These are phyloP conservation scores for Synchiropus splendidus DNA, from an alignment of 2,113 vertebrate species.

Conservation along the genomic window DNA sequence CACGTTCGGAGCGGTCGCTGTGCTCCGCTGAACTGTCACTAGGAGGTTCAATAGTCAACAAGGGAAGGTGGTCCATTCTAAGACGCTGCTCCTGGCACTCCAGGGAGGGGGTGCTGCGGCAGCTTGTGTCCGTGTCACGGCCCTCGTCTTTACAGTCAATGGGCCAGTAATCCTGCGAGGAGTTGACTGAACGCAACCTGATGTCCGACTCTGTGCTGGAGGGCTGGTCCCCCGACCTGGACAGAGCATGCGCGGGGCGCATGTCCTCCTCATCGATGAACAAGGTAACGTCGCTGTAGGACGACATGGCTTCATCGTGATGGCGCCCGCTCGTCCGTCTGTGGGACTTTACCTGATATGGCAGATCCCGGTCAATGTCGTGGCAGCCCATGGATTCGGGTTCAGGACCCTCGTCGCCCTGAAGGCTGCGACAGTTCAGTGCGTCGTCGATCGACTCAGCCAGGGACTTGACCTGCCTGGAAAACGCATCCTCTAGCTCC, in stretches of 20 bases:
- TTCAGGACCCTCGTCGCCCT: constrained; percentile 74
- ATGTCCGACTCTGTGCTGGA: constrained; percentile 81
- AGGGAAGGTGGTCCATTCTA: constrained; percentile 79
- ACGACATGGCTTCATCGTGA: constrained; percentile 83
- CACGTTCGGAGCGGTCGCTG: constrained; percentile 82
- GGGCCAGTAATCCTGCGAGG: constrained; percentile 88
- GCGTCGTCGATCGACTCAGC: constrained; percentile 96
- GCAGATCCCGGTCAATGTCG: constrained; percentile 62
- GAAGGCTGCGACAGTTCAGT: constrained; percentile 88
- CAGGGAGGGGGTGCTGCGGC: constrained; percentile 83
- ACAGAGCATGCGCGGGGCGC: constrained; percentile 74
- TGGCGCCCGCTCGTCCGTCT: constrained; percentile 67
- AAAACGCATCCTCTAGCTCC: constrained; percentile 94
- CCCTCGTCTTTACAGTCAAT: constrained; percentile 82
- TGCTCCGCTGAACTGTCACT: constrained; percentile 88
- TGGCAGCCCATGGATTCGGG: constrained; percentile 63
- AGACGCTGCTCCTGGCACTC: constrained; percentile 83
- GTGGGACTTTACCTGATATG: constrained; percentile 67
- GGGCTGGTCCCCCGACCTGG: constrained; percentile 72
- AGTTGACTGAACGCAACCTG: constrained; percentile 69
- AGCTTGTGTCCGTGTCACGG: constrained; percentile 82
- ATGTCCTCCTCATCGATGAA: constrained; percentile 97
- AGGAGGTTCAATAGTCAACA: constrained; percentile 90
- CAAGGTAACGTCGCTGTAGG: constrained; percentile 90
- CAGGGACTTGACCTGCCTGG: constrained; percentile 92